phyloP scores from a whole-genome alignment of 1,140 invertebrate species.

The Cotesia vestalis region DNA sequence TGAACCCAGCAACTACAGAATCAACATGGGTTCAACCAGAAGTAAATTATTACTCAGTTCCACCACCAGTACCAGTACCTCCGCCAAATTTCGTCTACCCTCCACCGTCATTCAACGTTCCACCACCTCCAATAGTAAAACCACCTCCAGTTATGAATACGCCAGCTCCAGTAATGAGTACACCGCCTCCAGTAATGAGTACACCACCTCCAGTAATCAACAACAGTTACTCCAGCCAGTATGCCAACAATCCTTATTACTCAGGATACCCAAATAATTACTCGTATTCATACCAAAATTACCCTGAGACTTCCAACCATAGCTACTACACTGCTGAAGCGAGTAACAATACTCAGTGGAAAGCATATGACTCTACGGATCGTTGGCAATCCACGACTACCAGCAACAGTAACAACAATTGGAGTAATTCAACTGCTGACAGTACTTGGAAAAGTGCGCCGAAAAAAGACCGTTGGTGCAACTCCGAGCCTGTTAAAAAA shows the following conservation, averaged over 20 bases:
- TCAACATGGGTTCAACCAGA: neutral
- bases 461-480: neutral
- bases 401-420: no score
- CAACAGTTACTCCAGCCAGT: neutral
- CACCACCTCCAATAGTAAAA: neutral
- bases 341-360: no score
- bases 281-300: neutral
- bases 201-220: neutral
- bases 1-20: neutral
- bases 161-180: slow-evolving; percentile 3
- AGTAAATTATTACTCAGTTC: slow-evolving; percentile 12
- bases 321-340: neutral
- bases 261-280: neutral
- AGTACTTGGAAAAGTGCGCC: neutral
- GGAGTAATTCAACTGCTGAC: no score
- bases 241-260: neutral
- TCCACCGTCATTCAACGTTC: neutral
- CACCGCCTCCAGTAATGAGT: slow-evolving; percentile 19
- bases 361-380: no score
- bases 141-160: slow-evolving; percentile 7
- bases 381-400: no score
- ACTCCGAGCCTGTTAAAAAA: neutral
- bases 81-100: neutral
- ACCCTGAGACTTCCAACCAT: neutral
- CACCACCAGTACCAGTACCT: neutral